A percentile compares a stretch with the other conserved stretches of the same genome.
Evolutionary conservation across 2,797 vertebrate species (phyloP).

Genomic region (Eospalax fontanierii): DNA sequence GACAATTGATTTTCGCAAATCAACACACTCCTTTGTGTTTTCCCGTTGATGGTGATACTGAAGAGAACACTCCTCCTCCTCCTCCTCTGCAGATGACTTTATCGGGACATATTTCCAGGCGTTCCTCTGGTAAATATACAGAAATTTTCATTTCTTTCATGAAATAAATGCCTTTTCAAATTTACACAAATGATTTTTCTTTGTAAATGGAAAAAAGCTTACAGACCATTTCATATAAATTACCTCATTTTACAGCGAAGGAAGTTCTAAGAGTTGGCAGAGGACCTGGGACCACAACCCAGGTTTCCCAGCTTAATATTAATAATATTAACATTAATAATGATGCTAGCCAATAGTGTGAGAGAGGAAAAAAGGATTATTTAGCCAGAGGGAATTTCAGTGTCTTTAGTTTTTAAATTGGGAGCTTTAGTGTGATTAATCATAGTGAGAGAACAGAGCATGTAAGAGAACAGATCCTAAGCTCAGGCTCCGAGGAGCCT

Average conservation of each 20-base stretch:
- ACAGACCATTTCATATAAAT: not conserved
- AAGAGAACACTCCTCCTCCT: not conserved
- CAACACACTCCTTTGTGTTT: not conserved
- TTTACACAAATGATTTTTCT: not conserved
- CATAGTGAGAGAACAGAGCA: not conserved
- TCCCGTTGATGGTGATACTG: not conserved
- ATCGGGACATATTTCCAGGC: not conserved
- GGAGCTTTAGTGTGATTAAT: not conserved
- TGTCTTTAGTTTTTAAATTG: constrained; percentile 7
- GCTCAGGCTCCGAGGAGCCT: not conserved
- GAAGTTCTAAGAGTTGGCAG: not conserved
- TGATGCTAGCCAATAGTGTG: too few species aligned
- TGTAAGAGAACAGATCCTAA: not conserved
- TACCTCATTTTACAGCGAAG: constrained; percentile 1
- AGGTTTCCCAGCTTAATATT: not conserved
- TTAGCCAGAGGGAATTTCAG: constrained; percentile 2
- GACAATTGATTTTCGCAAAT: constrained; percentile 27
- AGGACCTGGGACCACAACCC: not conserved
- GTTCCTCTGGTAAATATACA: not conserved
- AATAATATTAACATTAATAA: not conserved
- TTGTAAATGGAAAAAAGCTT: constrained; percentile 22
- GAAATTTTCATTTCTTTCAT: constrained; percentile 31
- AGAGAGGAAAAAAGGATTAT: not conserved
- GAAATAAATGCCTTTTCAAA: constrained; percentile 41
- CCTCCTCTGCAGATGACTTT: not conserved